Evolutionary conservation across 2,888 invertebrate species (phyloP), one percentile per base, ranked within the genome.

Genomic region (Tortricodes alternella): DNA sequence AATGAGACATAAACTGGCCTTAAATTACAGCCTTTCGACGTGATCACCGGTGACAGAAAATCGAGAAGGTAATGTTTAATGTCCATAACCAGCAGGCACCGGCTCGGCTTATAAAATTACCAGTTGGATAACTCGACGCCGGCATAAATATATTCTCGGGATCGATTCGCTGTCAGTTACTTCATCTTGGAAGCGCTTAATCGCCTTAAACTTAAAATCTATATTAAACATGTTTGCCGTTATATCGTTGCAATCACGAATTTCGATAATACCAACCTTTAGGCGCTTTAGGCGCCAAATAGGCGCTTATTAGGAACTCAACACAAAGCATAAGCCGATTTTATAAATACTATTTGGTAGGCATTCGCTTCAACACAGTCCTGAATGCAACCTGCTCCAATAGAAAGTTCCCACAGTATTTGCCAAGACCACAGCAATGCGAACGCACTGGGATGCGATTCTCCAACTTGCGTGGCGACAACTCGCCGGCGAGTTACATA

Each of bases 131-230:
- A 52, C 41, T 41, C n/a, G 34, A 51, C 13, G 11, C 41, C 9
- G 19, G 9, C 15, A 24, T 29, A 21, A 27, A 35, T 5, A 35
- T 23, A 46, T 11, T 8, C 13, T 15, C n/a, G n/a, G 44, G 3
- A 11, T 29, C 16, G 13, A 11, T 32, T 32, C 18, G 23, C 16
- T 39, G 39, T 11, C 39, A 46, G 39, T 23, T 19, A 11, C 24
- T 53, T n/a, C 21, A 53, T 39, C 46, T 53, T 46, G 46, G 15
- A 37, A 13, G 29, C 19, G 13, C 29, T 38, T 53, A 9, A 46
- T 46, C 46, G 18, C 6, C 21, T 21, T 21, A 21, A 39, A 21
- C 34, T 34, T 11, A 9, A 16, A 34, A 39, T 53, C 23, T 46
- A n/a, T 23, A 39, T 23, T 19, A 46, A 29, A 16, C 21, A 53